Base-by-base conservation (phyloP, 2,888 invertebrate species). In the Polyommatus icarus region DNA sequence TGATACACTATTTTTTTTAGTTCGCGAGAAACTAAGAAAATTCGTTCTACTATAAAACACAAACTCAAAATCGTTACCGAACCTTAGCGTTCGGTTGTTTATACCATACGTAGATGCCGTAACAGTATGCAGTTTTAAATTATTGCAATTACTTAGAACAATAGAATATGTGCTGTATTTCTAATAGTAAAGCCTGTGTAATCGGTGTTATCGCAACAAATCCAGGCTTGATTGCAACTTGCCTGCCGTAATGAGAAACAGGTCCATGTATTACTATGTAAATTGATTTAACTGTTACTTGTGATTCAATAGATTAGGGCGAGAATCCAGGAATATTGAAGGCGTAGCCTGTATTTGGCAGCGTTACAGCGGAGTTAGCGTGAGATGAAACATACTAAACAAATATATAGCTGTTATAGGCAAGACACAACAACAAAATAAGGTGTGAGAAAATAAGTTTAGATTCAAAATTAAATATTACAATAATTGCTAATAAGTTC, bases 211-310 rank as follows among this genome's bases (percentile, higher is more conserved):
- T 57, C 57, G 54, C 57, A 71, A 72, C 71, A 77, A 77, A 77
- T 77, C 72, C 36, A 57, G 46, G 71, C 72, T 20, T 57, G 72
- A 77, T 77, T 77, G 77, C 71, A 54, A 77, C 77, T 71, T 36
- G 71, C 54, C 77, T 57, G 32, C 32, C 36, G 12, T 73, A 73
- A 73, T 73, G 40, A n/a, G 73, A 73, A 73, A 73, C 15, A 20
- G 20, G 73, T 46, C 73, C 24, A 73, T 50, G 72, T 73, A 46
- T 73, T 73, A 40, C 73, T 46, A 73, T 77, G 71, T 77, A 71
- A 77, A 71, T 77, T 77, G 71, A 77, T 77, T 77, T 71, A 77
- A 77, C 77, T 73, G 46, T 46, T 24, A 46, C 46, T 73, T 24
- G 73, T 73, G 46, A 73, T 73, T 73, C 20, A 72, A 36, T 40